Conservation (phyloP, 2,888 invertebrate genomes). For the Tipula helvola region DNA sequence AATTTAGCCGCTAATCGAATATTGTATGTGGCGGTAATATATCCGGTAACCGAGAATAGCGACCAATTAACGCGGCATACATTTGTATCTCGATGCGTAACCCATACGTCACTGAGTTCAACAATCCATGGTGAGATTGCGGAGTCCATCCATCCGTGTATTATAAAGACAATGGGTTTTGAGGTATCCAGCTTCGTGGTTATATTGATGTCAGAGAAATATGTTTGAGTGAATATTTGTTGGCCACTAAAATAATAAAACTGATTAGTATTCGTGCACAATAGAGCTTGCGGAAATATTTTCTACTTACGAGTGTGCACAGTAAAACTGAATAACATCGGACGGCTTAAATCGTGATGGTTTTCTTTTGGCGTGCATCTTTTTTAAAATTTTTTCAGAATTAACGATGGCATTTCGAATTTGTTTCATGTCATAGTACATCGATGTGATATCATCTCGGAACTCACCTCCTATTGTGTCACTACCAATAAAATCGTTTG, state of each 20-base stretch:
- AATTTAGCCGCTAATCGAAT: not conserved
- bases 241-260: not conserved
- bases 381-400: not conserved
- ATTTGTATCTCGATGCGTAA: conserved; percentile 25
- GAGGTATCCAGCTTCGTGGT: conserved; percentile 20
- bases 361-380: not conserved
- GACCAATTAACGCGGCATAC: conserved; percentile 34
- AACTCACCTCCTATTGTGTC: not conserved
- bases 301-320: not conserved
- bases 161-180: conserved; percentile 27
- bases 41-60: conserved; percentile 26
- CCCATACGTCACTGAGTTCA: conserved; percentile 28
- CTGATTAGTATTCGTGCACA: not conserved
- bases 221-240: not conserved
- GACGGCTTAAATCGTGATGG: not conserved
- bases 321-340: not conserved
- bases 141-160: conserved; percentile 33
- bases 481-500: not conserved
- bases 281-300: not conserved
- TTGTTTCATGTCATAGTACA: not conserved
- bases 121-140: conserved; percentile 31
- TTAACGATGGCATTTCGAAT: not conserved
- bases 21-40: conserved; percentile 21
- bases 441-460: not conserved
- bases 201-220: not conserved